Evolutionary conservation across 2,113 vertebrate species (phyloP).

Genomic region (Kryptolebias marmoratus): DNA sequence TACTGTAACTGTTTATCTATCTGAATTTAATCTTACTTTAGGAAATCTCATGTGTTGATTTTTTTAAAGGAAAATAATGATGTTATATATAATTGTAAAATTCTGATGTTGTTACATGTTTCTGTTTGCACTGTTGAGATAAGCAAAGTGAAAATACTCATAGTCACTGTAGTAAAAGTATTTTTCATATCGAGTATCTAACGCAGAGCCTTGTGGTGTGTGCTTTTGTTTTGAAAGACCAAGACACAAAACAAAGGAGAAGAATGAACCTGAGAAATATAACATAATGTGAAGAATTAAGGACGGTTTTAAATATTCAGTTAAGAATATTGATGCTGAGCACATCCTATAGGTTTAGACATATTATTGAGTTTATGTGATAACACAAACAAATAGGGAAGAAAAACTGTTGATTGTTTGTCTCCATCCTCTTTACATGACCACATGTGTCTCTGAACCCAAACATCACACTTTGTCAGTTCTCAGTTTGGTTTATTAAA

Average conservation of each 20-base stretch:
- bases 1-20: slow-evolving; percentile 75
- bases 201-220: slow-evolving; percentile 43
- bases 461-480: not conserved
- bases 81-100: slow-evolving; percentile 55
- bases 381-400: not conserved
- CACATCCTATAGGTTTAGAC: not conserved
- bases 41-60: slow-evolving; percentile 45
- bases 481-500: slow-evolving; percentile 1
- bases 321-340: not conserved
- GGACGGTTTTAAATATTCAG: not conserved
- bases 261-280: not conserved
- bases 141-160: slow-evolving; percentile 74
- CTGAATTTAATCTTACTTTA: slow-evolving; percentile 71
- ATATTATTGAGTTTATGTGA: not conserved
- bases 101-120: slow-evolving; percentile 70
- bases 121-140: slow-evolving; percentile 70
- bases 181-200: slow-evolving; percentile 78
- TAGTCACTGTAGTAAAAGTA: slow-evolving; percentile 78
- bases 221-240: slow-evolving; percentile 37
- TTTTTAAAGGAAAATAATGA: slow-evolving; percentile 62
- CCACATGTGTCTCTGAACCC: not conserved
- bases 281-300: not conserved
- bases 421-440: not conserved
- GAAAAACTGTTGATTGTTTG: not conserved
- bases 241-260: not conserved